Conservation (phyloP, 2,797 vertebrate genomes). For the Manis javanica region DNA sequence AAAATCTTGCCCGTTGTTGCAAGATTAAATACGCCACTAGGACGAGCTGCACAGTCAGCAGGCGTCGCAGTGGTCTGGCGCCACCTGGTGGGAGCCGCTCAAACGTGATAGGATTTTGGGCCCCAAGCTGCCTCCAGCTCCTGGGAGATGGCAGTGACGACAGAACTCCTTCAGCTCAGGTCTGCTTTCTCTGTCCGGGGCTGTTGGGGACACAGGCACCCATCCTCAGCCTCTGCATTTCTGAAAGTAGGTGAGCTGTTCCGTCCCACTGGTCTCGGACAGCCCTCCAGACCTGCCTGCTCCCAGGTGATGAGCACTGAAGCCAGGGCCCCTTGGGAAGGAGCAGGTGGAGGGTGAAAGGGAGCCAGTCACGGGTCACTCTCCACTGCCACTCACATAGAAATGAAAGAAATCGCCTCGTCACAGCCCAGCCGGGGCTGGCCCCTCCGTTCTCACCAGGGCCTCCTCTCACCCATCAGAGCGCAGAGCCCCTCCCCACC, state of each 20-base stretch:
- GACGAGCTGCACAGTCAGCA: accelerated
- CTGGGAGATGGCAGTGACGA: background rate
- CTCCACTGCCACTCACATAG: background rate
- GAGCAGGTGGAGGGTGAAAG: background rate
- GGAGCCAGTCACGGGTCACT: background rate
- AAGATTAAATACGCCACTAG: background rate
- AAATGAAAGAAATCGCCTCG: background rate
- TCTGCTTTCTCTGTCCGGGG: background rate
- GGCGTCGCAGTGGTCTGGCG: background rate
- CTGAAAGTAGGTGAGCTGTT: background rate
- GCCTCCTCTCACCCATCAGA: too few relatives aligned
- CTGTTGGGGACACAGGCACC: background rate
- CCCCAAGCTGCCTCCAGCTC: background rate
- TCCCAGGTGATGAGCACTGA: background rate
- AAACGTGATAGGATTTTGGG: background rate
- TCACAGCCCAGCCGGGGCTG: background rate
- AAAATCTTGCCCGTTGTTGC: background rate
- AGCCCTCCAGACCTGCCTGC: background rate
- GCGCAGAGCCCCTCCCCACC: too few relatives aligned
- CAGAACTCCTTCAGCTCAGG: background rate
- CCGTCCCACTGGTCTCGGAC: background rate
- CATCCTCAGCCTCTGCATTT: background rate
- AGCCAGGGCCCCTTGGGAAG: background rate
- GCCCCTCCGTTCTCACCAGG: background rate
- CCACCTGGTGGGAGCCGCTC: background rate